A percentile compares a stretch with the other conserved stretches of the same genome.
phyloP scores from a whole-genome alignment of 2,113 vertebrate genomes.

The Ornithorhynchus anatinus region DNA sequence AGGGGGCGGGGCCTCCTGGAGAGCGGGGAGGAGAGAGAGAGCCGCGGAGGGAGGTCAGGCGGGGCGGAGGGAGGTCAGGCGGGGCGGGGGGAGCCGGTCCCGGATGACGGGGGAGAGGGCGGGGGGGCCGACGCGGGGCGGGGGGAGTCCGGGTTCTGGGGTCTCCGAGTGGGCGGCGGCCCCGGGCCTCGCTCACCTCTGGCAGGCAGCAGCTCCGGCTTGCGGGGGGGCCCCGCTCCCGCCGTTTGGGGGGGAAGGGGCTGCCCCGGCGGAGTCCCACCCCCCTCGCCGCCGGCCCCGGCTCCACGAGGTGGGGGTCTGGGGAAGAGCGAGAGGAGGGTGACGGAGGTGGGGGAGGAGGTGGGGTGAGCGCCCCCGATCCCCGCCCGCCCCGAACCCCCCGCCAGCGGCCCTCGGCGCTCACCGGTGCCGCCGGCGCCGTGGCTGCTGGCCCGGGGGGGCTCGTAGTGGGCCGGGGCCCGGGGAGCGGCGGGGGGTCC shows the following conservation, averaged over 20 bases:
- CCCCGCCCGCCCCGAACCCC: background rate
- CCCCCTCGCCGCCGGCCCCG: constrained; percentile 42
- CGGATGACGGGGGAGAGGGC: background rate
- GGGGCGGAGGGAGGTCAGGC: background rate
- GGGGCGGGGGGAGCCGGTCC: constrained; percentile 19
- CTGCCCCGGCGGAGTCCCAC: constrained; percentile 24
- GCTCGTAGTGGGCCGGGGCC: constrained; percentile 13
- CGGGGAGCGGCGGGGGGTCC: constrained; percentile 30
- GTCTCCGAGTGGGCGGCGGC: background rate
- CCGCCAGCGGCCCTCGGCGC: constrained; percentile 6
- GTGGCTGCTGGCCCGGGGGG: constrained; percentile 9
- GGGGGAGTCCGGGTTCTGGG: rapidly evolving
- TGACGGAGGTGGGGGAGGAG: background rate
- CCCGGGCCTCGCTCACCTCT: constrained; percentile 40
- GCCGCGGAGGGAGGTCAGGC: background rate
- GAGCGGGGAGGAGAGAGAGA: background rate
- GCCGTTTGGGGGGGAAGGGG: constrained; percentile 53
- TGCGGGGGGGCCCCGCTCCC: constrained; percentile 51
- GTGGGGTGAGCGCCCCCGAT: background rate
- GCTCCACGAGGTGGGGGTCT: constrained; percentile 58
- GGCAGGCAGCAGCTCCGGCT: constrained; percentile 56
- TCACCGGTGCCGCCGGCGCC: constrained; percentile 9
- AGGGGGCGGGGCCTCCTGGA: constrained; percentile 46
- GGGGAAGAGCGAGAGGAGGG: background rate
- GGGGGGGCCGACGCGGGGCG: background rate